These are phyloP conservation scores for Oryzias dopingdopingensis DNA, from an alignment of 2,797 vertebrate genomes.

Conservation along the genomic window DNA sequence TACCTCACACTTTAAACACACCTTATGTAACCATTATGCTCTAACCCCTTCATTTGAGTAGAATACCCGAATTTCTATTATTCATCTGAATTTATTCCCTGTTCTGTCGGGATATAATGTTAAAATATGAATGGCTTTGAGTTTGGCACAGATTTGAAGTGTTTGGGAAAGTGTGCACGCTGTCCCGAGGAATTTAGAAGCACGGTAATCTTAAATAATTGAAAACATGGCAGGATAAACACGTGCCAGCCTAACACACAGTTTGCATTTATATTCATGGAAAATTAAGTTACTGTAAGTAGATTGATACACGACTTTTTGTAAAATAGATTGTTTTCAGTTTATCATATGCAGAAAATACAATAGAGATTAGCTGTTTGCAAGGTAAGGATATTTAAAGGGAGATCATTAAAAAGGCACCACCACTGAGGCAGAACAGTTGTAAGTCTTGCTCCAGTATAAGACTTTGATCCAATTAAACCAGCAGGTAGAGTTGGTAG, in stretches of 20 bases:
- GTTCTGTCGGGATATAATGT: slow-evolving; percentile 15
- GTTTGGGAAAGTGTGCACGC: slow-evolving; percentile 3
- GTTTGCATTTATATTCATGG: slow-evolving; percentile 17
- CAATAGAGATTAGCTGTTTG: slow-evolving; percentile 37
- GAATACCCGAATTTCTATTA: slow-evolving; percentile 55
- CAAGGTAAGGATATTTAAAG: slow-evolving; percentile 42
- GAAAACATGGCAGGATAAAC: slow-evolving; percentile 7
- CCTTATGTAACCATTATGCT: slow-evolving; percentile 53
- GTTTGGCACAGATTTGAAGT: slow-evolving; percentile 27
- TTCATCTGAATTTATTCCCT: slow-evolving; percentile 50
- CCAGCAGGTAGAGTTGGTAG: slow-evolving; percentile 39
- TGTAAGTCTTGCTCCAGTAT: slow-evolving; percentile 41
- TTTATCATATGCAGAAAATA: slow-evolving; percentile 16
- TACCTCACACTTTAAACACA: slow-evolving; percentile 37
- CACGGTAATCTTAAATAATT: slow-evolving; percentile 1
- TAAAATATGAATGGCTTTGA: slow-evolving; percentile 37
- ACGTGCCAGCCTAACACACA: background rate
- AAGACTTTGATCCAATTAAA: slow-evolving; percentile 68
- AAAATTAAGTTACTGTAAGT: slow-evolving; percentile 11
- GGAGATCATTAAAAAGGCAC: slow-evolving; percentile 59
- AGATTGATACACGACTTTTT: slow-evolving; percentile 11
- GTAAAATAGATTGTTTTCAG: slow-evolving; percentile 7
- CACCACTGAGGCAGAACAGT: slow-evolving; percentile 42
- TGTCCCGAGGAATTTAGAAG: slow-evolving; percentile 3
- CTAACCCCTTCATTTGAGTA: slow-evolving; percentile 33